Conservation (phyloP, 2,113 vertebrate species). For the Eulacestoma nigropectus region DNA sequence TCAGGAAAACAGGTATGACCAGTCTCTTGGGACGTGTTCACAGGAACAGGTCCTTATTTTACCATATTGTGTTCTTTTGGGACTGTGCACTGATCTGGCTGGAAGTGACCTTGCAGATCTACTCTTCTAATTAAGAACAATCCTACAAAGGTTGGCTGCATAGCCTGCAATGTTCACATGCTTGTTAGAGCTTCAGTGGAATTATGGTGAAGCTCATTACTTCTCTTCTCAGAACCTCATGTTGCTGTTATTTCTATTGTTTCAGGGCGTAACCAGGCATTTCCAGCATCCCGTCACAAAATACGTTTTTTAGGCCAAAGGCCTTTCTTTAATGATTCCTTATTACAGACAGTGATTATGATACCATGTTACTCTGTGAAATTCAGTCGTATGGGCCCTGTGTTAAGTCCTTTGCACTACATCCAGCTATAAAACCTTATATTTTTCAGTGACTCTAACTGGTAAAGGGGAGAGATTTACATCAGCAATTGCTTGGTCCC, state of each 20-base stretch:
- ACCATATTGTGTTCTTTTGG: not conserved
- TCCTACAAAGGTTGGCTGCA: not conserved
- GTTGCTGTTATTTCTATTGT: not conserved
- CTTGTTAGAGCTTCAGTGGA: not conserved
- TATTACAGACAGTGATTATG: not conserved
- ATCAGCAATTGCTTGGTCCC: not conserved
- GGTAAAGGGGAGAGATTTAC: not conserved
- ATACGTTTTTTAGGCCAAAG: not conserved
- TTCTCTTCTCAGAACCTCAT: not conserved
- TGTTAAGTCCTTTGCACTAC: not conserved
- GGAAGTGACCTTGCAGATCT: not conserved
- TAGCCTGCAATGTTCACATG: not conserved
- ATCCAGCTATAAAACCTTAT: not conserved
- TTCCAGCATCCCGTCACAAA: not conserved
- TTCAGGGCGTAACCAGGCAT: not conserved
- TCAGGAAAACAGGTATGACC: not conserved
- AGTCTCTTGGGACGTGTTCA: not conserved
- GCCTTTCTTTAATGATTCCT: not conserved
- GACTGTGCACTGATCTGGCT: not conserved
- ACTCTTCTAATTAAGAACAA: not conserved
- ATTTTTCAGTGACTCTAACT: not conserved
- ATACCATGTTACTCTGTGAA: not conserved
- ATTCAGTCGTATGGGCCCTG: not conserved
- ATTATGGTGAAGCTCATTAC: not conserved
- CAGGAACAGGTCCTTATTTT: not conserved